Base-by-base conservation (phyloP, 64 coral and sea anemone genomes). In the Acropora yongei region DNA sequence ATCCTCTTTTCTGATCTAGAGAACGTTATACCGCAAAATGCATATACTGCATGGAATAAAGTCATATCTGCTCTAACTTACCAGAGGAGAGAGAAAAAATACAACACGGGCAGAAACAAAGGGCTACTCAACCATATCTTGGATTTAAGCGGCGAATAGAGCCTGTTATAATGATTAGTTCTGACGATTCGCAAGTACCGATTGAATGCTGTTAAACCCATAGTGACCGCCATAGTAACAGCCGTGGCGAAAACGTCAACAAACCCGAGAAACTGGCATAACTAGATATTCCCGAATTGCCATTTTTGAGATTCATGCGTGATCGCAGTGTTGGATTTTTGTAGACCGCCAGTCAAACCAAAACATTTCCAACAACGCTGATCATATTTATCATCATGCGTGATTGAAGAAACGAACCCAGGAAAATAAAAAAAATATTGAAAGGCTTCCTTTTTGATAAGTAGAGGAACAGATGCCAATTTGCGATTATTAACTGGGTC, bases 251-350 rank as follows among this genome's bases (percentile, higher is more conserved):
- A 88, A 1, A 73, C 69, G 16, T 77, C 74, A 58, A 93, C 87
- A n/a, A 89, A 93, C 11, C 78, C 92, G 14, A 89, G 86, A 58
- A 73, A 47, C 68, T 68, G 73, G 76, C 92, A 17, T 78, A 30
- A 30, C 30, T 30, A 30, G 30, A 30, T 30, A 30, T 30, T 47
- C 8, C 86, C 55, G 18, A 80, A 87, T 39, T 83, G 42, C 92
- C 86, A 93, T 41, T 69, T 53, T 40, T 86, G 14, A 84, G 41
- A 68, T 84, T 84, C 12, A 61, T 84, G 41, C 57, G 67, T 47
- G 80, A 84, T 47, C 80, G 42, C 2, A 84, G 80, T 18, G 13
- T 68, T 8, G 80, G 60, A 43, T 84, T 84, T 68, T 46, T 68
- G 43, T 84, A 84, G 1, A 84, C 80, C 3, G 80, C 61, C 16